phyloP scores from a whole-genome alignment of 92 coral and sea anemone species.

The Hydrozoanthus gracilis region DNA sequence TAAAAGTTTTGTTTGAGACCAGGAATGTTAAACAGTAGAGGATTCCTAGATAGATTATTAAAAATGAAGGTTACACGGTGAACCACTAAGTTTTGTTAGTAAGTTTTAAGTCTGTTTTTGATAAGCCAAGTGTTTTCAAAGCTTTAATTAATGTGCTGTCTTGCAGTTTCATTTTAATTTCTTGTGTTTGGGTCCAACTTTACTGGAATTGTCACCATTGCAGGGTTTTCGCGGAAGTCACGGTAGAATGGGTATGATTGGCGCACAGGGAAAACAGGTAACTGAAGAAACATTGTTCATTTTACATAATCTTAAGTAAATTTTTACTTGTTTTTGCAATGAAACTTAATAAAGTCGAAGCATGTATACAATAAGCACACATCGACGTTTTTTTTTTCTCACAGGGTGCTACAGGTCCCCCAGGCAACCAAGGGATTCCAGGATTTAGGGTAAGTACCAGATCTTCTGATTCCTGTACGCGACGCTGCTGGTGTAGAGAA shows the following conservation, averaged over 20 bases:
- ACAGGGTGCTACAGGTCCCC: slow-evolving; percentile 34
- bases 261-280: slow-evolving; percentile 43
- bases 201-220: not conserved
- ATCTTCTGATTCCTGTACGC: not conserved
- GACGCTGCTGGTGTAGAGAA: too few species aligned
- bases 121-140: too few species aligned
- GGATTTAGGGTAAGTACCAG: slow-evolving; percentile 9
- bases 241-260: slow-evolving; percentile 45
- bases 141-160: too few species aligned
- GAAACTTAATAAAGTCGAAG: too few species aligned
- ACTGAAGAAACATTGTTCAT: not conserved
- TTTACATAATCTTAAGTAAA: not conserved
- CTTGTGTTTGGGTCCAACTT: not conserved
- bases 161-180: too few species aligned
- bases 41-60: too few species aligned
- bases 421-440: slow-evolving; percentile 7
- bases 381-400: not conserved
- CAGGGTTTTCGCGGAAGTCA: slow-evolving; percentile 38
- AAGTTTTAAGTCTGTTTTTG: too few species aligned
- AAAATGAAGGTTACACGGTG: too few species aligned
- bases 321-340: too few species aligned
- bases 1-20: too few species aligned
- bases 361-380: not conserved
- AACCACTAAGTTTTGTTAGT: too few species aligned
- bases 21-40: too few species aligned